Evolutionary conservation across 1,140 invertebrate species (phyloP).

Genomic region (Macrobrachium rosenbergii): DNA sequence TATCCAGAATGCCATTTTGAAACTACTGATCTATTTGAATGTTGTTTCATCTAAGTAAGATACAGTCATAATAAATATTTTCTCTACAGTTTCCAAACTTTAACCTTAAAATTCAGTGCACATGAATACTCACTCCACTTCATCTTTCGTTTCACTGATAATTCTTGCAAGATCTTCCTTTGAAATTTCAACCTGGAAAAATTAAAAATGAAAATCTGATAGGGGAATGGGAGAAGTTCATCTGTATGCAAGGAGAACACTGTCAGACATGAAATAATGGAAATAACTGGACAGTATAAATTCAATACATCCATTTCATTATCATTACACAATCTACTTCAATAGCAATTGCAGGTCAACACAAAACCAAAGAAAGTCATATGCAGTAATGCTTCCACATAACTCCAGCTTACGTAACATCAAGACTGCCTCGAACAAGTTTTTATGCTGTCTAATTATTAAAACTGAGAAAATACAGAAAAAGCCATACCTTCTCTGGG

Average conservation of each 20-base stretch:
- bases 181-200: constrained; percentile 43
- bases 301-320: too few relatives aligned
- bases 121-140: constrained; percentile 2
- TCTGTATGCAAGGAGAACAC: background rate
- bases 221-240: background rate
- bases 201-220: background rate
- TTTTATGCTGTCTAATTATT: background rate
- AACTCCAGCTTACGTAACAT: background rate
- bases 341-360: too few relatives aligned
- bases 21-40: too few relatives aligned
- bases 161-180: constrained; percentile 46
- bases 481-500: constrained; percentile 30
- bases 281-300: background rate
- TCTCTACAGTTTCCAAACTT: too few relatives aligned
- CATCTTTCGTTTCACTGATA: constrained; percentile 30
- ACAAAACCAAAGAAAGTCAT: too few relatives aligned
- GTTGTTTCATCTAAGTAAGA: too few relatives aligned
- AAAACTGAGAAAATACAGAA: background rate
- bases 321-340: too few relatives aligned
- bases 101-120: too few relatives aligned
- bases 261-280: background rate
- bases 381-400: too few relatives aligned
- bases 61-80: too few relatives aligned
- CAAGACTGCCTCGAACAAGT: background rate
- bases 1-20: too few relatives aligned